Conservation (phyloP, 2,888 invertebrate species). For the Palloptera scutellata region DNA sequence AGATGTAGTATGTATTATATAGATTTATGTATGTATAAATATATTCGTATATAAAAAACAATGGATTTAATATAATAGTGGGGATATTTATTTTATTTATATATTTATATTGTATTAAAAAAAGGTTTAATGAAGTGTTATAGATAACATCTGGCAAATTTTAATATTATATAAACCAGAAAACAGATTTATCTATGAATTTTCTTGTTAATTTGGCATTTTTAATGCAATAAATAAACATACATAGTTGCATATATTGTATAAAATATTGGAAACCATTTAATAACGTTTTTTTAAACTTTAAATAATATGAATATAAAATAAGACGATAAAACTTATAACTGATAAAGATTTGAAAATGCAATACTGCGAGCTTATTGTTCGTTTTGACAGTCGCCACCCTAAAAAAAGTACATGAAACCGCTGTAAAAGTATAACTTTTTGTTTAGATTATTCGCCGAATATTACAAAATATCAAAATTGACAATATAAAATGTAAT, state of each 20-base stretch:
- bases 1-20: constrained; percentile 50
- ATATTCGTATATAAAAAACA: not conserved
- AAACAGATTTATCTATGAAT: not conserved
- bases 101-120: constrained; percentile 46
- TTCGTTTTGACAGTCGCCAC: no score
- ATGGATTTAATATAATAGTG: constrained; percentile 9
- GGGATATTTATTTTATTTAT: not conserved
- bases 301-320: not conserved
- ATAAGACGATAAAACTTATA: no score
- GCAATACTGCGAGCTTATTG: no score
- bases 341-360: no score
- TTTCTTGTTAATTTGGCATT: constrained; percentile 10
- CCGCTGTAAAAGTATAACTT: no score
- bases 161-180: constrained; percentile 7
- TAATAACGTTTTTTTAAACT: not conserved
- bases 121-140: constrained; percentile 27
- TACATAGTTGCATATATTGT: not conserved
- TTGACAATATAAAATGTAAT: no score
- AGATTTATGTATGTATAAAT: not conserved
- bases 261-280: not conserved
- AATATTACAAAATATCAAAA: no score
- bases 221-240: no score
- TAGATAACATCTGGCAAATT: constrained; percentile 16
- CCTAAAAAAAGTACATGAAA: no score
- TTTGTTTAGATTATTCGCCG: no score